Evolutionary conservation across 2,113 vertebrate genomes (phyloP).

Genomic region (Reinhardtius hippoglossoides): DNA sequence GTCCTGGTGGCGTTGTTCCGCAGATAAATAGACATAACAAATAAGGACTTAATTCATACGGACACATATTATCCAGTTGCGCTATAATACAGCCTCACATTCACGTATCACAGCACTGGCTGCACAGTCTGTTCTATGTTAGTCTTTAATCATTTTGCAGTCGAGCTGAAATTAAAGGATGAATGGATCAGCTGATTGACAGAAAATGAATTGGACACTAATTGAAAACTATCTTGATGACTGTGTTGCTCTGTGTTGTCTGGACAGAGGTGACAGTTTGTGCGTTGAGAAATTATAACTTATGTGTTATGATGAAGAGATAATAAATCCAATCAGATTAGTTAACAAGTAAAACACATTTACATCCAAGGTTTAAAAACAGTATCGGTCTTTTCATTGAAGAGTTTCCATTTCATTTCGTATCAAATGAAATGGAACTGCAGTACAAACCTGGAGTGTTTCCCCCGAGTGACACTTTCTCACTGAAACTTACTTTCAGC

Average conservation of each 20-base stretch:
- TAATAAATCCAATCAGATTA: no score
- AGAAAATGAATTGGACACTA: not conserved
- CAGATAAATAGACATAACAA: constrained; percentile 22
- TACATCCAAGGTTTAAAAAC: no score
- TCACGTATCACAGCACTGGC: not conserved
- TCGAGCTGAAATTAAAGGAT: not conserved
- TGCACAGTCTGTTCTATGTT: not conserved
- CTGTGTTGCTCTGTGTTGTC: not conserved
- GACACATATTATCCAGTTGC: constrained; percentile 9
- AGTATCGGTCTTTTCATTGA: no score
- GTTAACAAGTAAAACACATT: no score
- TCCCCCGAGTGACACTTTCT: no score
- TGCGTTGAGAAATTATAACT: no score
- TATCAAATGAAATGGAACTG: no score
- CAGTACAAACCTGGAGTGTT: no score
- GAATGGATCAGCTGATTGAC: not conserved
- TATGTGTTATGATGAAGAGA: no score
- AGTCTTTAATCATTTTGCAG: no score
- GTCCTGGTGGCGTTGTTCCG: not conserved
- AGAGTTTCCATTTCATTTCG: no score
- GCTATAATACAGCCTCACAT: not conserved
- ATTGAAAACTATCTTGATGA: not conserved
- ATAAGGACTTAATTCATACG: not conserved
- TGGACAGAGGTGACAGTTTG: not conserved
- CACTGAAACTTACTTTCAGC: no score